Evolutionary conservation across 2,888 invertebrate species (phyloP).

Genomic region (Noctua janthina): DNA sequence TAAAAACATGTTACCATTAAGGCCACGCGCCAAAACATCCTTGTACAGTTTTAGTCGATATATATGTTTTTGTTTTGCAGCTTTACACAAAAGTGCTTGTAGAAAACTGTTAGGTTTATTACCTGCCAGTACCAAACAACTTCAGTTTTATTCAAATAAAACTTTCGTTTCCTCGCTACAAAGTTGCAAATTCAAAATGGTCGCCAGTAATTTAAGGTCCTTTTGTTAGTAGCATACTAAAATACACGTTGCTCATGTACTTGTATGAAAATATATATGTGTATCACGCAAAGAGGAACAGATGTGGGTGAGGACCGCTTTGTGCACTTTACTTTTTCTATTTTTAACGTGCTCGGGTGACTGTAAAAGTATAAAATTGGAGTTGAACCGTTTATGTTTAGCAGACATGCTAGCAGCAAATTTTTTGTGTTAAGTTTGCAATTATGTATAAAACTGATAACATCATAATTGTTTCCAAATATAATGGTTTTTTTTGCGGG

Average conservation of each 20-base stretch:
- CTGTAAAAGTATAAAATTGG: constrained; percentile 29
- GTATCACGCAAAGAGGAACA: constrained; percentile 30
- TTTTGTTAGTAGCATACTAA: constrained; percentile 31
- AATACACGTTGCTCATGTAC: constrained; percentile 26
- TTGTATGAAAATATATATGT: neutral
- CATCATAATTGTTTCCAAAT: neutral
- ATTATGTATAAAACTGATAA: neutral
- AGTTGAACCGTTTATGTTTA: neutral
- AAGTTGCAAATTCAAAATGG: constrained; percentile 46
- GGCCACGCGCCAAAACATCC: neutral
- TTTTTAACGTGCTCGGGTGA: constrained; percentile 16
- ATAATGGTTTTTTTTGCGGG: neutral
- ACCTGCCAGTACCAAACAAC: constrained; percentile 17
- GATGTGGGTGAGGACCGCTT: constrained; percentile 44
- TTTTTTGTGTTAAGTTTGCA: too few species aligned
- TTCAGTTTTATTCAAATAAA: constrained; percentile 12
- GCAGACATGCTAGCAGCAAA: neutral
- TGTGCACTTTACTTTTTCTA: constrained; percentile 45
- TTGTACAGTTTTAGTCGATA: neutral
- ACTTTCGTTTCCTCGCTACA: constrained; percentile 28
- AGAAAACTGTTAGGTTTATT: neutral
- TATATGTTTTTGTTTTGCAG: neutral
- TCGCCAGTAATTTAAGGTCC: constrained; percentile 40
- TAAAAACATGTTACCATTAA: neutral
- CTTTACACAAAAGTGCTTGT: neutral